Evolutionary conservation across 2,888 invertebrate species (phyloP).

Genomic region (Oscheius sp.): DNA sequence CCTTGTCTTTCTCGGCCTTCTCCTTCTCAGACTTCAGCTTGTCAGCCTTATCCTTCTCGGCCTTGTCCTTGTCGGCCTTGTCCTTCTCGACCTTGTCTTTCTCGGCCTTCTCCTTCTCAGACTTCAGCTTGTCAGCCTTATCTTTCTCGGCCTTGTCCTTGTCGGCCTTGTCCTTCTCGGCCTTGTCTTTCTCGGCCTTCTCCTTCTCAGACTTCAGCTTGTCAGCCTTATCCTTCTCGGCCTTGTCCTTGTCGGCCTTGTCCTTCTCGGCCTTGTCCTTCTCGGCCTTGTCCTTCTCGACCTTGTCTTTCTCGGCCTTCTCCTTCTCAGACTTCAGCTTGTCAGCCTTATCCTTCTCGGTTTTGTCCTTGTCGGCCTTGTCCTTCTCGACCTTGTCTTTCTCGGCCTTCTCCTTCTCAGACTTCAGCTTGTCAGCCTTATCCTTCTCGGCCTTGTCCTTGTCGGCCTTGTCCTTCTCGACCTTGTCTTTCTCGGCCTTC

Average conservation of each 20-base stretch:
- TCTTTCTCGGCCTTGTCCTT: slow-evolving; percentile 11
- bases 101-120: slow-evolving; percentile 2
- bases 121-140: not conserved
- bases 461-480: slow-evolving; percentile 9
- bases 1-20: slow-evolving; percentile 15
- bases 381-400: slow-evolving; percentile 2
- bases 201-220: not conserved
- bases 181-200: not conserved
- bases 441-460: slow-evolving; percentile 2
- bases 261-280: slow-evolving; percentile 13
- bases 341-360: not conserved
- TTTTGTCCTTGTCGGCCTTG: slow-evolving; percentile 13
- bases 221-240: not conserved
- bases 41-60: slow-evolving; percentile 9
- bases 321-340: not conserved
- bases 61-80: slow-evolving; percentile 7
- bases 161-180: not conserved
- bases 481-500: slow-evolving; percentile 12
- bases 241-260: slow-evolving; percentile 8
- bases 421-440: not conserved
- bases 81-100: not conserved
- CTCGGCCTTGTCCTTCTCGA: slow-evolving; percentile 1
- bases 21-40: not conserved
- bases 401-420: slow-evolving; percentile 9
- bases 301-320: not conserved